Evolutionary conservation across 2,888 invertebrate genomes (phyloP), one percentile per base, ranked within the genome.

Genomic region (Drosophila falleni): DNA sequence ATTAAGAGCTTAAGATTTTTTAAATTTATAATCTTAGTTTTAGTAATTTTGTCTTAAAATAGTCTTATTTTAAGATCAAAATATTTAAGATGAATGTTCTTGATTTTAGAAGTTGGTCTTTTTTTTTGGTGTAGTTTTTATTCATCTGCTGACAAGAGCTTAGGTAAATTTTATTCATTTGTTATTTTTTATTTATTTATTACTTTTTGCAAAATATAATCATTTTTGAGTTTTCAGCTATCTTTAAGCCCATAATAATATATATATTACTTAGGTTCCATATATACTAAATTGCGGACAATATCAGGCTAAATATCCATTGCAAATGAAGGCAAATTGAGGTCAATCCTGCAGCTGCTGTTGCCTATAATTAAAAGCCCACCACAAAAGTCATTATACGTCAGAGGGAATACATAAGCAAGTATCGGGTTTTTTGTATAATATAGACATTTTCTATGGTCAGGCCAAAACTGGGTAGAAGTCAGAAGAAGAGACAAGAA

Each of bases 391-490:
- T 74, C 77, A 82, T 85, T 85, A 75, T 62, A 53, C 13, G 44
- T 47, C 42, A 13, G 44, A 56, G 37, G 56, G 5, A 55, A 29
- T 16, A 51, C 41, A 35, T 42, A 44, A 29, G n/a, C 56, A 41
- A 29, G 13, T 49, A 70, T 72, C 78, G 64, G 74, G 65, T 72
- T 72, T 51, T 47, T 53, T 33, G 29, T 61, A 65, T 80, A 82
- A 80, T 80, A 73, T 66, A 85, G 82, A 85, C 74, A 81, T 85
- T 82, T 69, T 72, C 78, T 67, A 68, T 62, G 64, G 64, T 56
- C 61, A 29, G 58, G 37, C 54, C 56, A 65, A 39, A 61, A 54
- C 39, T 81, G 70, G 41, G 63, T 66, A 69, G 67, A 70, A 55
- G 56, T 46, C 58, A 42, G 60, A 51, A 47, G 64, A 58, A 58